Base-by-base conservation (phyloP, 2,888 invertebrate genomes). In the Nyleta sp. region DNA sequence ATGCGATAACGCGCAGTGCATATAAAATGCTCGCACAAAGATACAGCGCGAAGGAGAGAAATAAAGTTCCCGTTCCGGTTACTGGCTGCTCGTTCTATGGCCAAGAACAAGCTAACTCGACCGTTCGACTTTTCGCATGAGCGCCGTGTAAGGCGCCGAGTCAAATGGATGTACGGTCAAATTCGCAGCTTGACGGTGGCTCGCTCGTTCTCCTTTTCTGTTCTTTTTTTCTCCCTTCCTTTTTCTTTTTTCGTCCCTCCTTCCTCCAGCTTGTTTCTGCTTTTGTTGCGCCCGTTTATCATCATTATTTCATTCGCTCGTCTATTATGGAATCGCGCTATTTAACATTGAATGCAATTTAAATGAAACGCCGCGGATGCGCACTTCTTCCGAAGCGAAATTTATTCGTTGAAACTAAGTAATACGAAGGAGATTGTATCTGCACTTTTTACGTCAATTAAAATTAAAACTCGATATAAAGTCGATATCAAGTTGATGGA, bases 31-130 rank as follows among this genome's bases (percentile, higher is more conserved):
- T 46, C 48, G 55, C 65, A 50, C 64, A 72, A 53, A 76, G 67
- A 68, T 65, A 70, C 59, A 28, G 40, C 64, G 59, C 50, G 57
- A 78, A 73, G 78, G 57, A 73, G 55, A 64, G 70, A 52, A 74
- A 71, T 78, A 74, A 78, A 78, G 70, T 79, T 75, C 67, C 71
- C 71, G 74, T 79, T 79, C 70, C 74, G 67, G 55, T 71, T 71
- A 57, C 65, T 62, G 70, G 15, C 68, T 77, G 64, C 73, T 73
- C 71, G 62, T 71, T 50, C 53, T 59, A 46, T 48, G 48, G 59
- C 48, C 60, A 74, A 67, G 65, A 80, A 71, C 67, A 40, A 70
- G 68, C 65, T 55, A 76, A 80, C 70, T 73, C 52, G 64, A 64
- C 50, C 72, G 71, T 75, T 72, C 62, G 76, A 70, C 76, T 68